Evolutionary conservation across 2,797 vertebrate species (phyloP).

Genomic region (Phalanger gymnotis): DNA sequence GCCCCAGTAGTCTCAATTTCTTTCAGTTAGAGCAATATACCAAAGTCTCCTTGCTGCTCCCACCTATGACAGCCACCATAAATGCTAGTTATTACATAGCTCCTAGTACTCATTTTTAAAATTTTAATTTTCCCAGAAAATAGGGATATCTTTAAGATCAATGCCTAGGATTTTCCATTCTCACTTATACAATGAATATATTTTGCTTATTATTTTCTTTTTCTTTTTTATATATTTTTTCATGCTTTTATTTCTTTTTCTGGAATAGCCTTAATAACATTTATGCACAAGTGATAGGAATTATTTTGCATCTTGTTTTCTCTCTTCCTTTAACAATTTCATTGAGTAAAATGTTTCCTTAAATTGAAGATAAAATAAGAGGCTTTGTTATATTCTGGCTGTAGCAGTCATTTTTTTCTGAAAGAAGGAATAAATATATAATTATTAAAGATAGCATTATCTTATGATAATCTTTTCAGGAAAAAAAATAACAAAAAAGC

Average conservation of each 20-base stretch:
- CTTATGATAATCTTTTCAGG: slow-evolving; percentile 18
- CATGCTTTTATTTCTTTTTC: neutral
- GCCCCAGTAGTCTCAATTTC: slow-evolving; percentile 12
- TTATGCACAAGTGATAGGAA: slow-evolving; percentile 9
- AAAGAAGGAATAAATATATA: slow-evolving; percentile 39
- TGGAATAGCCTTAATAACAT: neutral
- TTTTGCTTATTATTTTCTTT: slow-evolving; percentile 16
- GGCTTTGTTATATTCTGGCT: neutral
- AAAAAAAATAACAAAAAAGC: neutral
- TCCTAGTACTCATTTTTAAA: neutral
- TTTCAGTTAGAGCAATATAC: slow-evolving; percentile 5
- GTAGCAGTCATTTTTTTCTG: neutral
- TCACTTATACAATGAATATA: neutral
- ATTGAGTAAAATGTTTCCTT: slow-evolving; percentile 4
- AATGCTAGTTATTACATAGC: slow-evolving; percentile 25
- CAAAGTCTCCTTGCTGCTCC: neutral
- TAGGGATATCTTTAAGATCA: neutral
- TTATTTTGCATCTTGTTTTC: slow-evolving; percentile 25
- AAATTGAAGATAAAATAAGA: slow-evolving; percentile 26
- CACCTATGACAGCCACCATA: neutral
- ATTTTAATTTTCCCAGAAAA: slow-evolving; percentile 41
- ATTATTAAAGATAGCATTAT: slow-evolving; percentile 24
- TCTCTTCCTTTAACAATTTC: slow-evolving; percentile 17
- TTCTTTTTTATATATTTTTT: slow-evolving; percentile 1
- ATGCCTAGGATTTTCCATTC: neutral